Evolutionary conservation across 2,113 vertebrate genomes (phyloP).

Genomic region (Jaculus jaculus): DNA sequence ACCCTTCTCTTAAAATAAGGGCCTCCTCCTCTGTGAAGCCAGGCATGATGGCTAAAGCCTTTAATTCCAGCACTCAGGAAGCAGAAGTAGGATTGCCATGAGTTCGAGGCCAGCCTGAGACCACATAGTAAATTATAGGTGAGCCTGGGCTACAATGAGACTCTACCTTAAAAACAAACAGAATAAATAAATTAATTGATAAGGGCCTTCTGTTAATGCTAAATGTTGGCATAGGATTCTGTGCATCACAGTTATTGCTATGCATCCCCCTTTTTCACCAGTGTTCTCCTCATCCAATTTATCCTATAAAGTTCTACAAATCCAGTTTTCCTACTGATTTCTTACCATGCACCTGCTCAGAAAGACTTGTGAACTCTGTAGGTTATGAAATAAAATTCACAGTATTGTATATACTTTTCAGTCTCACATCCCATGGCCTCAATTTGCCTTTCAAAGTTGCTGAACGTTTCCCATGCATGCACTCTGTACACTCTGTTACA

Average conservation of each 20-base stretch:
- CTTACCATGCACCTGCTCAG: constrained; percentile 27
- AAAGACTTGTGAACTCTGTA: neutral
- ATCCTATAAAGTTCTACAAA: neutral
- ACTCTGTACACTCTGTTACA: neutral
- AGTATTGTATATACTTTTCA: neutral
- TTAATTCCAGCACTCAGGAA: too few relatives aligned
- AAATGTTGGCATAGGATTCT: neutral
- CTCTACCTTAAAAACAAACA: too few relatives aligned
- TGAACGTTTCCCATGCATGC: neutral
- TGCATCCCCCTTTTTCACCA: neutral
- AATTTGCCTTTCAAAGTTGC: neutral
- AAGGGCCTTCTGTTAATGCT: neutral
- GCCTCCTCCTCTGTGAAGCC: too few relatives aligned
- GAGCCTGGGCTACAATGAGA: too few relatives aligned
- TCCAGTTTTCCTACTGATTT: constrained; percentile 53
- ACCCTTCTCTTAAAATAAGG: too few relatives aligned
- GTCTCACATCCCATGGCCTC: neutral
- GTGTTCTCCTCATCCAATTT: neutral
- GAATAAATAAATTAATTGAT: too few relatives aligned
- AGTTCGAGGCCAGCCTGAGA: too few relatives aligned
- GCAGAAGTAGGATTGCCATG: too few relatives aligned
- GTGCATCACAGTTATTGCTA: neutral
- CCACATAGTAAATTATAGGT: too few relatives aligned
- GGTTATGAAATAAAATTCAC: constrained; percentile 13
- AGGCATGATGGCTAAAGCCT: too few relatives aligned